Base-by-base conservation (phyloP, 2,888 invertebrate genomes). In the Acleris holmiana region DNA sequence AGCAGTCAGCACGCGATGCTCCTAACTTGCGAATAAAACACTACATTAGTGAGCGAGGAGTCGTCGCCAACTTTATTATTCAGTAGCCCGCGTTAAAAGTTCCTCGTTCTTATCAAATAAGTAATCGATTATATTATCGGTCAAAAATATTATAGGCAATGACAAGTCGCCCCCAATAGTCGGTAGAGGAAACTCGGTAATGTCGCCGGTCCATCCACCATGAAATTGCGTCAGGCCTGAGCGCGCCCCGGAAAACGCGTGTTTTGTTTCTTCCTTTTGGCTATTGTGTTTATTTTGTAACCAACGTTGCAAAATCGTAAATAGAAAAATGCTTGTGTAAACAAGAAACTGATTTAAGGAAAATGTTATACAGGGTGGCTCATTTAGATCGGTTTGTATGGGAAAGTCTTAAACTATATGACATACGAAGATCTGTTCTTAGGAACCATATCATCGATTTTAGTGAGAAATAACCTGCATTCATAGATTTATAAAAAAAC, bases 141-240 rank as follows among this genome's bases (percentile, higher is more conserved):
- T 47, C 29, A 47, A 57, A 21, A 40, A n/a, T 40, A 40, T 19
- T 35, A 40, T 40, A 53, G 15, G 40, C 40, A 53, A 21, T 53
- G 29, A 59, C 47, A 57, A 58, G 47, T 19, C 49, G 8, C 40
- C 57, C 46, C 51, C 49, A 29, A 47, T 48, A 67, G 69, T 75
- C 71, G 71, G 67, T 61, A 62, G 68, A 71, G 74, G 73, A 77
- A 71, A 75, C 76, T 76, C 79, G 78, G 78, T 76, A 75, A 77
- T 82, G 82, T 84, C 80, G 76, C 79, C 69, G 83, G 76, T 77
- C 78, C 77, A 75, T 75, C 73, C 75, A 80, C 79, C 86, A 86
- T 85, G 80, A 87, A 88, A 88, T 88, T 83, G 77, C 75, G 76
- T 74, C 76, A 83, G 73, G 86, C 79, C 68, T 73, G 83, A 86